Percentiles rank a stretch among this genome's conserved stretches.
phyloP scores from a whole-genome alignment of 2,888 invertebrate genomes.

The Rambutsinella grinnellia region DNA sequence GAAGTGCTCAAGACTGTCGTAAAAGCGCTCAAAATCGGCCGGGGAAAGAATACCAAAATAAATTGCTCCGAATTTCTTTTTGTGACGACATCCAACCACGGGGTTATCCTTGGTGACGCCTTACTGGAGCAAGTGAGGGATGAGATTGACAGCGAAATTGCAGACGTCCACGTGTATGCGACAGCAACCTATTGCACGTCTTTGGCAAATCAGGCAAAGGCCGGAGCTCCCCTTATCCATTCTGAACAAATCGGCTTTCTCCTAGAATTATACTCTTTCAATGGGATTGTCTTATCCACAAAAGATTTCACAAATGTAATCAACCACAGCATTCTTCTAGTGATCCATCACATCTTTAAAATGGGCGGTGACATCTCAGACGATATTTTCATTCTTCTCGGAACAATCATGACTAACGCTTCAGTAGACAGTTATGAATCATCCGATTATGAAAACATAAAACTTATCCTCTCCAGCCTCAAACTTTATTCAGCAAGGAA shows the following conservation, averaged over 20 bases:
- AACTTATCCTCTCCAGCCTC: too few species aligned
- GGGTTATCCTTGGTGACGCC: too few species aligned
- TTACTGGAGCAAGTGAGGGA: too few species aligned
- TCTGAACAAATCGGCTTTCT: too few species aligned
- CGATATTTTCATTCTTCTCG: background rate
- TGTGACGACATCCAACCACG: too few species aligned
- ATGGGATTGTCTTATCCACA: background rate
- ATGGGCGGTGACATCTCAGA: background rate
- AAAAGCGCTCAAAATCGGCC: background rate
- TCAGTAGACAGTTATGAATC: background rate
- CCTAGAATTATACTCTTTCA: too few species aligned
- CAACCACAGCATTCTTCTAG: constrained; percentile 13
- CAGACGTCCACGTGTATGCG: constrained; percentile 19
- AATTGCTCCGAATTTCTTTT: constrained; percentile 20
- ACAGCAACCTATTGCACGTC: constrained; percentile 11
- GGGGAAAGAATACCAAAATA: constrained; percentile 15
- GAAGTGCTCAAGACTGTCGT: background rate
- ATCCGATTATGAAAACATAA: background rate
- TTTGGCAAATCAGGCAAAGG: too few species aligned
- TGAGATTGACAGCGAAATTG: background rate
- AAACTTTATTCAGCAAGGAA: background rate
- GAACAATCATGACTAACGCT: background rate
- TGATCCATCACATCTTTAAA: background rate
- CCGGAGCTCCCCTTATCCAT: too few species aligned
- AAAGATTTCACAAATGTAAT: constrained; percentile 6